Evolutionary conservation across 2,888 invertebrate species (phyloP).

Genomic region (Corythucha ciliata): DNA sequence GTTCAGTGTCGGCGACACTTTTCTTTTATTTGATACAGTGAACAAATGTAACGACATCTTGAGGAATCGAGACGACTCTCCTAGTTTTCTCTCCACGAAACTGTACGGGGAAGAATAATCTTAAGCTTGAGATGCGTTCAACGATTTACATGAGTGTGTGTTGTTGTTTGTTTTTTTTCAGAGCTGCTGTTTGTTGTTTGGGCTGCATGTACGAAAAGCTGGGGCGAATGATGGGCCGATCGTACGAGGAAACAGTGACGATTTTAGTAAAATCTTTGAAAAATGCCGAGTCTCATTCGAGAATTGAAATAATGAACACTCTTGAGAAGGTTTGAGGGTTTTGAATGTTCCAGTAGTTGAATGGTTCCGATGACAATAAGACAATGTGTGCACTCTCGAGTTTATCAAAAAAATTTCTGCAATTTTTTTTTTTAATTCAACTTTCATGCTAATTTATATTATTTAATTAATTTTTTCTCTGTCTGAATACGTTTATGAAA

Average conservation of each 20-base stretch:
- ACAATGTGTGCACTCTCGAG: not conserved
- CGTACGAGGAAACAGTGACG: conserved; percentile 95
- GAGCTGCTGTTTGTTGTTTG: conserved; percentile 89
- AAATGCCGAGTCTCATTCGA: conserved; percentile 89
- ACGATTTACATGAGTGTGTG: not conserved
- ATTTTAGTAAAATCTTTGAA: conserved; percentile 81
- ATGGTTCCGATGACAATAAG: not conserved
- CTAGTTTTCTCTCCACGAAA: conserved; percentile 85
- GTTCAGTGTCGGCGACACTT: conserved; percentile 95
- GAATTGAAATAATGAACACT: conserved; percentile 94
- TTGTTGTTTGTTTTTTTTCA: conserved; percentile 43
- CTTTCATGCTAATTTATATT: too few species aligned
- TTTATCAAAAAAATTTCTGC: not conserved
- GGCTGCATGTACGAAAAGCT: conserved; percentile 97
- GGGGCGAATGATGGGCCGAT: conserved; percentile 96
- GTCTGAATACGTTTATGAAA: too few species aligned
- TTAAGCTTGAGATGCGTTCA: too few species aligned
- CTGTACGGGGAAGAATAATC: conserved; percentile 69
- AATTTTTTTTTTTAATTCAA: not conserved
- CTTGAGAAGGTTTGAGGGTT: conserved; percentile 74
- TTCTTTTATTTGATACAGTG: conserved; percentile 90
- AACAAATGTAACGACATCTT: conserved; percentile 97
- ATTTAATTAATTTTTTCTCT: too few species aligned
- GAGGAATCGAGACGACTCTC: conserved; percentile 94
- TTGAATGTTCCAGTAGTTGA: not conserved